Conservation (phyloP, 2,113 vertebrate species). For the Abramis brama region DNA sequence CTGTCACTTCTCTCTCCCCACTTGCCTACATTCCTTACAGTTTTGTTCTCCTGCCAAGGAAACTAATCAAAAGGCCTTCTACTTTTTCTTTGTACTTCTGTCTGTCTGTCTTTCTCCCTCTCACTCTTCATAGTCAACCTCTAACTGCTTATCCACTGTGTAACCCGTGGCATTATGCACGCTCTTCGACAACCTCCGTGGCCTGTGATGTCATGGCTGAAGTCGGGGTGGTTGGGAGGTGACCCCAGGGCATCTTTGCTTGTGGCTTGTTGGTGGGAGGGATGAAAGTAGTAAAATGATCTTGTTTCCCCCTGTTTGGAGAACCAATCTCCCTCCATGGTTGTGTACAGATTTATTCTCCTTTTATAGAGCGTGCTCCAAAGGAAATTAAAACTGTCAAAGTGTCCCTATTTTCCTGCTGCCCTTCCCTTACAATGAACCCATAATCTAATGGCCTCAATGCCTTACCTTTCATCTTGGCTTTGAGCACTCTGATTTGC, state of each 20-base stretch:
- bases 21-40: conserved; percentile 82
- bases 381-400: conserved; percentile 53
- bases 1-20: conserved; percentile 81
- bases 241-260: conserved; percentile 60
- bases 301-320: conserved; percentile 66
- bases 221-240: conserved; percentile 59
- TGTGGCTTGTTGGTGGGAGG: conserved; percentile 59
- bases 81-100: conserved; percentile 76
- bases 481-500: background rate
- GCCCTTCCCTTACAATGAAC: background rate
- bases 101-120: conserved; percentile 66
- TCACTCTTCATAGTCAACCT: conserved; percentile 28
- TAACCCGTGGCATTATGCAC: conserved; percentile 52
- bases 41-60: conserved; percentile 89
- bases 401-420: conserved; percentile 48
- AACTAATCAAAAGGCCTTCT: conserved; percentile 84
- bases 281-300: conserved; percentile 59
- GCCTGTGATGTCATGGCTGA: conserved; percentile 64
- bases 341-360: conserved; percentile 35
- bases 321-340: conserved; percentile 53
- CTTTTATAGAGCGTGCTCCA: conserved; percentile 67
- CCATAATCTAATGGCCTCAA: background rate
- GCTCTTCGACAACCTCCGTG: conserved; percentile 50
- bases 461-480: background rate
- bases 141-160: conserved; percentile 38